phyloP scores from a whole-genome alignment of 2,888 invertebrate species.

The Agrochola macilenta region DNA sequence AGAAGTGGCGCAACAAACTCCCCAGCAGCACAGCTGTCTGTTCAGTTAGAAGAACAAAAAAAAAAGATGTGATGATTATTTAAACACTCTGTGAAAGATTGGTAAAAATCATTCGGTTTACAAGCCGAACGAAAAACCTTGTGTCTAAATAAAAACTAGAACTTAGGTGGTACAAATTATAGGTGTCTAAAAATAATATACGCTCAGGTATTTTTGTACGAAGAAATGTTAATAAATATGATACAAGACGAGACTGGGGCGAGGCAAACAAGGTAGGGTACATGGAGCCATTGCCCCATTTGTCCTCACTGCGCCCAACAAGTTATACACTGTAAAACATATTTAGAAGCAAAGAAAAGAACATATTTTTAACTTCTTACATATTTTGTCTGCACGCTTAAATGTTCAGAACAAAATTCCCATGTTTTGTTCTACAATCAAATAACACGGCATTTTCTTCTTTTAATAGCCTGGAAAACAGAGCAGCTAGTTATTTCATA shows the following conservation, averaged over 20 bases:
- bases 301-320: slow-evolving; percentile 27
- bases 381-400: background rate
- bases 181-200: slow-evolving; percentile 3
- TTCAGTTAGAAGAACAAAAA: too few relatives aligned
- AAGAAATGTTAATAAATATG: slow-evolving; percentile 22
- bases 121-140: slow-evolving; percentile 18
- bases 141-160: background rate
- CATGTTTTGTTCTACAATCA: too few relatives aligned
- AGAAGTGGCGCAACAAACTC: too few relatives aligned
- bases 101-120: background rate
- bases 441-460: too few relatives aligned
- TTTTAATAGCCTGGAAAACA: too few relatives aligned
- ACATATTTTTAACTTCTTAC: background rate
- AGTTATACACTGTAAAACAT: background rate
- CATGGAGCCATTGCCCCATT: slow-evolving; percentile 33
- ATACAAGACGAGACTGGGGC: slow-evolving; percentile 26
- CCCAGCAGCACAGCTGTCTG: too few relatives aligned
- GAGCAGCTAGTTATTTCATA: too few relatives aligned
- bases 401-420: too few relatives aligned
- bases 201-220: slow-evolving; percentile 4
- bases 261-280: slow-evolving; percentile 35
- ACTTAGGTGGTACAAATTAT: background rate
- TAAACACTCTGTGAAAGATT: background rate
- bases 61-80: too few relatives aligned
- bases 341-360: background rate